These are phyloP conservation scores for Tachina fera DNA, from an alignment of 2,888 invertebrate genomes.

Conservation along the genomic window DNA sequence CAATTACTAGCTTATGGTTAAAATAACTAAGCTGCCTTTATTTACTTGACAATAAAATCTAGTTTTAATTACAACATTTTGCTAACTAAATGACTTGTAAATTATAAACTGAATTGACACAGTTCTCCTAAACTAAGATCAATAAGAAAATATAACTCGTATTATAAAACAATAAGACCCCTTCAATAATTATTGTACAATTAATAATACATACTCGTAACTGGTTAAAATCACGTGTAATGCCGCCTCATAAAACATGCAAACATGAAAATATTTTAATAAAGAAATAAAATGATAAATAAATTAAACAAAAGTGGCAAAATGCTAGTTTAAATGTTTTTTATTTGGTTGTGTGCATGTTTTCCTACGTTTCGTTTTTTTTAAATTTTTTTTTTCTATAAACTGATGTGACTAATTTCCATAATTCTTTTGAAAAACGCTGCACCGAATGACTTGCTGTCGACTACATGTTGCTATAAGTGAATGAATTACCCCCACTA, in stretches of 20 bases:
- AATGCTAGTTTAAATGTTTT: slow-evolving; percentile 32
- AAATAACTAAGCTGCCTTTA: background rate
- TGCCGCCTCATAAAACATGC: background rate
- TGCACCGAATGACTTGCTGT: slow-evolving; percentile 47
- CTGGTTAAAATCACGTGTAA: slow-evolving; percentile 56
- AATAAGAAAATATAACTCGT: slow-evolving; percentile 9
- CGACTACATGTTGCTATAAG: slow-evolving; percentile 35
- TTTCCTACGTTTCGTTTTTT: slow-evolving; percentile 1
- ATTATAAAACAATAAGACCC: slow-evolving; percentile 9
- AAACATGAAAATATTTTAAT: slow-evolving; percentile 15
- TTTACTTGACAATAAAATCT: background rate
- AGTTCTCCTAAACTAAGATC: background rate
- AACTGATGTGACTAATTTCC: slow-evolving; percentile 77
- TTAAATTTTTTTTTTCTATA: slow-evolving; percentile 20
- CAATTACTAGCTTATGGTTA: background rate
- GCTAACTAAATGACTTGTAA: slow-evolving; percentile 5
- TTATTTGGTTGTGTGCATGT: slow-evolving; percentile 12
- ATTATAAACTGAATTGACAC: slow-evolving; percentile 16
- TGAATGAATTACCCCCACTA: slow-evolving; percentile 61
- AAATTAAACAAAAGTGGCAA: slow-evolving; percentile 11
- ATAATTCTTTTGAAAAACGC: slow-evolving; percentile 78
- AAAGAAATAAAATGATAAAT: slow-evolving; percentile 24
- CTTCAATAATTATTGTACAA: slow-evolving; percentile 38
- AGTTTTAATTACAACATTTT: background rate
- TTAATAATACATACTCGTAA: slow-evolving; percentile 41